A percentile compares a stretch with the other conserved stretches of the same genome.
These are phyloP conservation scores for Osmerus mordax DNA, from an alignment of 2,113 vertebrate genomes.

Conservation along the genomic window DNA sequence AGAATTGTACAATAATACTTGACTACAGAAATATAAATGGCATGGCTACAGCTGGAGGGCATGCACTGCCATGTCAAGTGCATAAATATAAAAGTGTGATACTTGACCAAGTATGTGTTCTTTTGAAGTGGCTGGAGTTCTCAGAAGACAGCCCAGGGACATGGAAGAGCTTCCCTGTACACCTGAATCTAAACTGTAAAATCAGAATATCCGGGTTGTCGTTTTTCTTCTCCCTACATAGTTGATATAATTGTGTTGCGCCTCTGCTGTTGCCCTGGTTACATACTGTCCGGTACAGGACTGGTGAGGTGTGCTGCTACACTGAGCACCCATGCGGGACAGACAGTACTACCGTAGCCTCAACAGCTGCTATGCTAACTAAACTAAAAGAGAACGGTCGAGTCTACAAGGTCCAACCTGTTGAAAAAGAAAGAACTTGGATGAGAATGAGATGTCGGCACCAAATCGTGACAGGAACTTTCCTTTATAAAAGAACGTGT, in stretches of 20 bases:
- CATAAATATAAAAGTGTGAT: conserved; percentile 78
- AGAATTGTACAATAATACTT: conserved; percentile 85
- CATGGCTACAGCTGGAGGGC: conserved; percentile 82
- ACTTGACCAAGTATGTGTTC: conserved; percentile 65
- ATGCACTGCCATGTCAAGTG: conserved; percentile 85
- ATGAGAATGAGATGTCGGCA: conserved; percentile 21
- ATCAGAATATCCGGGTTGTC: conserved; percentile 15
- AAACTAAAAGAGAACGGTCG: background rate
- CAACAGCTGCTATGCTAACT: conserved; percentile 10
- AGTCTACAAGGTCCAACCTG: conserved; percentile 61
- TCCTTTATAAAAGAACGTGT: too few relatives aligned
- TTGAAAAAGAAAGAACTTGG: background rate
- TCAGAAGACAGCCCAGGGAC: conserved; percentile 46
- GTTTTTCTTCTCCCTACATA: too few relatives aligned
- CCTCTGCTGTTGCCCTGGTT: background rate
- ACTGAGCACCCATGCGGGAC: conserved; percentile 12
- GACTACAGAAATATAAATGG: conserved; percentile 81
- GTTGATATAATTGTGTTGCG: too few relatives aligned
- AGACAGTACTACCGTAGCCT: conserved; percentile 20
- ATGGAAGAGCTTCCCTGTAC: conserved; percentile 59
- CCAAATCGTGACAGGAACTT: background rate
- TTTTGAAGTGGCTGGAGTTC: conserved; percentile 35
- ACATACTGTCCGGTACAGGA: background rate
- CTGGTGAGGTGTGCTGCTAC: conserved; percentile 27
- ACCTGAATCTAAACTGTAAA: conserved; percentile 8